Conservation (phyloP, 92 coral and sea anemone genomes). For the Palythoa heliodiscus region DNA sequence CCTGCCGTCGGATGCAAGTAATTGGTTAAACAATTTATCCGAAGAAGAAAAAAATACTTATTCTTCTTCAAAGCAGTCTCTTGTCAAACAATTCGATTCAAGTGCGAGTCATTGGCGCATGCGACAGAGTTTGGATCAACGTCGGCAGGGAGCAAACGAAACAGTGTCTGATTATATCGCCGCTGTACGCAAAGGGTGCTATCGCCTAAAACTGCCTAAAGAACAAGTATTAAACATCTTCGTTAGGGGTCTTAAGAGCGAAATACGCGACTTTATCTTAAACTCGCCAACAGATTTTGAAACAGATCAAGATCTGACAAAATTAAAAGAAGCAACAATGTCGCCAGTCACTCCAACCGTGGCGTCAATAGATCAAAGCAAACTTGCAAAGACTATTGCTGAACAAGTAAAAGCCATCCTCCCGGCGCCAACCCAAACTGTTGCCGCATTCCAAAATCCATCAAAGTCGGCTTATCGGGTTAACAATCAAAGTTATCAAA, state of each 20-base stretch:
- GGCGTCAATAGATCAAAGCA: background rate
- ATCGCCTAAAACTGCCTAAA: no score
- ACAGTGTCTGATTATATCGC: conserved; percentile 5
- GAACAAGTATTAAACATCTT: no score
- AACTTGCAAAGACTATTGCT: conserved; percentile 1
- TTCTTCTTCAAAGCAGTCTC: background rate
- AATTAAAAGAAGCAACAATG: background rate
- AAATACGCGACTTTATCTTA: no score
- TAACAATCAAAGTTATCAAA: background rate
- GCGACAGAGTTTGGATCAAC: background rate
- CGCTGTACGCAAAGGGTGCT: background rate
- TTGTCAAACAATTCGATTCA: background rate
- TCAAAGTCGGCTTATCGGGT: background rate
- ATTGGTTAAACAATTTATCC: background rate
- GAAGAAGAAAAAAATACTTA: background rate
- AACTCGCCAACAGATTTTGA: no score
- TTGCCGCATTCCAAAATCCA: background rate
- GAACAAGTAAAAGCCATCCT: background rate
- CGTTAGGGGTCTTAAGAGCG: no score
- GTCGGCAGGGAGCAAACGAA: background rate
- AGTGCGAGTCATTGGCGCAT: conserved; percentile 5
- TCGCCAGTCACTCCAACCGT: background rate
- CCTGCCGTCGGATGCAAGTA: background rate
- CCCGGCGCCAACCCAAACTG: background rate
- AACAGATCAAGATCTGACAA: no score